Evolutionary conservation across 2,888 invertebrate species (phyloP).

Genomic region (Pemphredon lugubris): DNA sequence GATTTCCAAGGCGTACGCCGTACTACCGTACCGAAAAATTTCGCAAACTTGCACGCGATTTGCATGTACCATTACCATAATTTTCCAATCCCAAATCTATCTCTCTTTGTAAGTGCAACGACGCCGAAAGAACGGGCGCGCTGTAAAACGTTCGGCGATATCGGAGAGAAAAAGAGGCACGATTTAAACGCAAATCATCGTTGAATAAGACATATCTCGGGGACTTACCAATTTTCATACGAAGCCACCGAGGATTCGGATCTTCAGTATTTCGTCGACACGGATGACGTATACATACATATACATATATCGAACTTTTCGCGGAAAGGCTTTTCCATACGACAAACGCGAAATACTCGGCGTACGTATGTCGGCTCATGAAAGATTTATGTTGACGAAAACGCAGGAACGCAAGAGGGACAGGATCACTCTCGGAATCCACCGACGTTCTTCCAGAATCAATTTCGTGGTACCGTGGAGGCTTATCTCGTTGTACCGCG

Average conservation of each 20-base stretch:
- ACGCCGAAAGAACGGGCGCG: background rate
- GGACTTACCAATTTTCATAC: slow-evolving; percentile 46
- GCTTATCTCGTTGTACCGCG: slow-evolving; percentile 47
- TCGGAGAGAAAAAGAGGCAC: background rate
- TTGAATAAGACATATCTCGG: slow-evolving; percentile 41
- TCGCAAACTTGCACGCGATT: background rate
- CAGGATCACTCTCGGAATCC: no score
- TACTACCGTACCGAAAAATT: background rate
- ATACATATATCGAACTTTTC: slow-evolving; percentile 41
- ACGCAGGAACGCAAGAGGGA: slow-evolving; percentile 29
- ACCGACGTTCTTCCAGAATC: slow-evolving; percentile 31
- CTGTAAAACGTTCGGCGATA: slow-evolving; percentile 1
- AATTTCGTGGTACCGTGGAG: slow-evolving; percentile 30
- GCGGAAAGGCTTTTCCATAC: slow-evolving; percentile 14
- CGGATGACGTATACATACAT: no score
- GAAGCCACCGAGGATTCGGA: slow-evolving; percentile 26
- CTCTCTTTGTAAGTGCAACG: background rate
- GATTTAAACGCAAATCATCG: slow-evolving; percentile 32
- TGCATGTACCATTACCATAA: background rate
- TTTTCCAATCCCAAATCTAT: background rate
- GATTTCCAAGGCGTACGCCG: background rate
- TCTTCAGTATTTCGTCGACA: slow-evolving; percentile 20
- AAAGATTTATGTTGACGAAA: slow-evolving; percentile 60
- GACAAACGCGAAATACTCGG: slow-evolving; percentile 20
- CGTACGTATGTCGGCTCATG: slow-evolving; percentile 48